Evolutionary conservation across 2,113 vertebrate genomes (phyloP).

Genomic region (Nothobranchius furzeri): DNA sequence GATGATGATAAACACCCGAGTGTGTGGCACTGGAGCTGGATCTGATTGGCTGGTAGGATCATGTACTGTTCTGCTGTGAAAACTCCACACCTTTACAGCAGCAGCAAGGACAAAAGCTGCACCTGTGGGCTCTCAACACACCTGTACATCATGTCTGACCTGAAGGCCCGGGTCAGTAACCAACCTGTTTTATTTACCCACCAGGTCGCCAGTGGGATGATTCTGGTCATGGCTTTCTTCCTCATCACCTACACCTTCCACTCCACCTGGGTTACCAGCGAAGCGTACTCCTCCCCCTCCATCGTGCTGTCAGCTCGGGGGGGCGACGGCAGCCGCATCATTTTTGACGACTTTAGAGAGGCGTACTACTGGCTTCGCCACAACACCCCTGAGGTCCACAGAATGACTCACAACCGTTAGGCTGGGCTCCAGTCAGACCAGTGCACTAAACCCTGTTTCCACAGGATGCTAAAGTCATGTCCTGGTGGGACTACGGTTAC

Average conservation of each 20-base stretch:
- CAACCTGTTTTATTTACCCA: not conserved
- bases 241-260: slow-evolving; percentile 98
- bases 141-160: too few species aligned
- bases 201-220: slow-evolving; percentile 98
- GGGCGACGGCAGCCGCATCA: slow-evolving; percentile 95
- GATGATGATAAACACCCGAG: too few species aligned
- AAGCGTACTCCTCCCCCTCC: slow-evolving; percentile 98
- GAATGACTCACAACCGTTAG: not conserved
- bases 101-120: too few species aligned
- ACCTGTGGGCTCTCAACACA: too few species aligned
- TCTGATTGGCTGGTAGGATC: too few species aligned
- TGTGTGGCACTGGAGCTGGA: too few species aligned
- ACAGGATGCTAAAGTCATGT: slow-evolving; percentile 98
- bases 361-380: slow-evolving; percentile 98
- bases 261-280: slow-evolving; percentile 99
- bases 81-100: too few species aligned
- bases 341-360: slow-evolving; percentile 98
- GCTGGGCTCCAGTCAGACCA: not conserved
- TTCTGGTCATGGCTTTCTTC: slow-evolving; percentile 98
- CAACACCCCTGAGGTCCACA: slow-evolving; percentile 92
- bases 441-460: not conserved
- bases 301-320: slow-evolving; percentile 94
- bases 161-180: too few species aligned
- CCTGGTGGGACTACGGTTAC: slow-evolving; percentile 99
- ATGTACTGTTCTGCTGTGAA: too few species aligned